A percentile compares a stretch with the other conserved stretches of the same genome.
phyloP scores from a whole-genome alignment of 2,797 vertebrate species.

The Acanthis flammea region DNA sequence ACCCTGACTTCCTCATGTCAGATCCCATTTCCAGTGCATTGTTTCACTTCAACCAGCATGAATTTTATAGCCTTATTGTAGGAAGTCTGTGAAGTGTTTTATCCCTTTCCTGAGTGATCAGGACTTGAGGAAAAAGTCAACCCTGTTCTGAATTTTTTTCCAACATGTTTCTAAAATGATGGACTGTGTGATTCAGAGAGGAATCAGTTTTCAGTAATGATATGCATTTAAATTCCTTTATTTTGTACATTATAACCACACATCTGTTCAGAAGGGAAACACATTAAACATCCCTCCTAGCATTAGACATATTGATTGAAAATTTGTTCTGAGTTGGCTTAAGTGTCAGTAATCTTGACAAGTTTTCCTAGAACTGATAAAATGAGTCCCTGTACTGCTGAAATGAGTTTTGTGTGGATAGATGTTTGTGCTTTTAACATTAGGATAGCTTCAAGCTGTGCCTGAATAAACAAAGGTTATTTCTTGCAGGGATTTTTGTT shows the following conservation, averaged over 20 bases:
- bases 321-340: slow-evolving; percentile 39
- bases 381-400: slow-evolving; percentile 36
- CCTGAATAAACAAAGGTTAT: neutral
- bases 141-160: neutral
- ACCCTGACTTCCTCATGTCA: slow-evolving; percentile 34
- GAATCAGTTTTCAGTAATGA: neutral
- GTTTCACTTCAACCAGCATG: slow-evolving; percentile 33
- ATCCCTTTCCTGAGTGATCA: slow-evolving; percentile 1
- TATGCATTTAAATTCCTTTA: neutral
- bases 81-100: slow-evolving; percentile 3
- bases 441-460: neutral
- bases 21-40: slow-evolving; percentile 28
- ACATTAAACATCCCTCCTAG: slow-evolving; percentile 44
- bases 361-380: slow-evolving; percentile 59
- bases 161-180: neutral
- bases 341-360: slow-evolving; percentile 57
- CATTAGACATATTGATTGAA: slow-evolving; percentile 44
- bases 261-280: slow-evolving; percentile 29
- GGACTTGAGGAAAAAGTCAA: neutral
- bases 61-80: slow-evolving; percentile 22
- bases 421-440: neutral
- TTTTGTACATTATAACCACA: neutral
- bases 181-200: neutral
- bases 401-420: slow-evolving; percentile 21
- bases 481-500: neutral